Evolutionary conservation across 2,113 vertebrate species (phyloP), one percentile per base, ranked within the genome.

Genomic region (Perca schrenkii): DNA sequence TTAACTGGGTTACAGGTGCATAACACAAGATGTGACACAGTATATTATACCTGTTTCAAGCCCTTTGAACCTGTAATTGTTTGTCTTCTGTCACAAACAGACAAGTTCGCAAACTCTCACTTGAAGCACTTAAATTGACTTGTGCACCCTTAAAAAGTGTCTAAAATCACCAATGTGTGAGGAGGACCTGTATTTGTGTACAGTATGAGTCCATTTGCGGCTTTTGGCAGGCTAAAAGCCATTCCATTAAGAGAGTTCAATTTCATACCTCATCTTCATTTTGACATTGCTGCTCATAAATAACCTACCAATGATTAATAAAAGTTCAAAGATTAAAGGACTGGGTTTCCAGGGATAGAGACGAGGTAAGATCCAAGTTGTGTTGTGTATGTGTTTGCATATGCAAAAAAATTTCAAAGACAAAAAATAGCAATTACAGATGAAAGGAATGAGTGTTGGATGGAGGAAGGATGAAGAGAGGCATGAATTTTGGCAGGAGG

Each of bases 401-500:
- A 40, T 28, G 22, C 21, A 85, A 79, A 64, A 6, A 52, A 31
- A 25, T 25, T 25, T 25, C 25, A 25, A 25, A 25, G 25, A 25
- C 25, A 25, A 25, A 25, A 89, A 77, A 79, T 70, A 83, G 16
- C 1, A 7, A 66, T 79, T 63, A 53, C 72, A 79, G 63, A 79
- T 74, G 49, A 85, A 68, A 84, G 40, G 43, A 72, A 36, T 19
- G 25, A 56, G 40, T 31, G 21, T 56, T 25, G 49, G 61, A 86
- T 34, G 31, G 22, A 75, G 52, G 60, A 36, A 67, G 60, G 36
- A 75, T 52, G 47, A 36, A 64, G 54, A 80, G 25, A 85, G 69
- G 75, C 74, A 57, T 6, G 16, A 16, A 77, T 85, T 74, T 91
- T 93, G 86, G 81, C 70, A 54, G 54, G 61, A 87, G 31, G 63